Evolutionary conservation across 2,888 invertebrate species (phyloP), one percentile per base, ranked within the genome.

Genomic region (Drosophila villosipedis): DNA sequence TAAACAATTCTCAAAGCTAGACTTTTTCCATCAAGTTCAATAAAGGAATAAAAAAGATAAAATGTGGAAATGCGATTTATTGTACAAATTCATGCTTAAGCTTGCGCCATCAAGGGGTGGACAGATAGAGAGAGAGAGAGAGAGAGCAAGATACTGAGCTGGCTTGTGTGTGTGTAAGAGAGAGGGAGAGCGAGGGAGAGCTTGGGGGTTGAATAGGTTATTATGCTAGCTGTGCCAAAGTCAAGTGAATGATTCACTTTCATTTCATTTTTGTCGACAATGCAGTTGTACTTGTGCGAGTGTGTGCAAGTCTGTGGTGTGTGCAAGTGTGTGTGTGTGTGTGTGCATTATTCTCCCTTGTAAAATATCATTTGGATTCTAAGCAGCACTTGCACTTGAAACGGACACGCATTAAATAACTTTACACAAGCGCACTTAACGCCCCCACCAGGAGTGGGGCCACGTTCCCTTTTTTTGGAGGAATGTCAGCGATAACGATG

Each of bases 341-440:
- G 25, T 25, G 47, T 52, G 43, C 19, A 28, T 30, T 19, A 25
- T 22, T 35, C 14, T 55, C 10, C 39, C 35, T 78, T 63, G 69
- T 74, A 67, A 60, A 79, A 72, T 68, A 73, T 47, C 52, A 58
- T 30, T 62, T 43, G 19, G 10, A 30, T 55, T 41, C 61, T 62
- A 67, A 75, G 78, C 75, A 64, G 67, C 69, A 73, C 62, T 75
- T 66, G 64, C 74, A 68, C 73, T 79, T 72, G 75, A 81, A 81
- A 79, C 57, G 66, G 79, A 82, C 77, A 80, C 75, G 80, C 80
- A 83, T 79, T 77, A 76, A 79, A 80, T 79, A 86, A 79, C 75
- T 86, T 77, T 66, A 73, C 63, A 74, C 77, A 76, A 77, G 77
- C 79, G 55, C 76, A 76, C 83, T 84, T 75, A 75, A 67, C 78